Conservation (phyloP, 1,140 invertebrate genomes). For the Xylocopa sonorina region DNA sequence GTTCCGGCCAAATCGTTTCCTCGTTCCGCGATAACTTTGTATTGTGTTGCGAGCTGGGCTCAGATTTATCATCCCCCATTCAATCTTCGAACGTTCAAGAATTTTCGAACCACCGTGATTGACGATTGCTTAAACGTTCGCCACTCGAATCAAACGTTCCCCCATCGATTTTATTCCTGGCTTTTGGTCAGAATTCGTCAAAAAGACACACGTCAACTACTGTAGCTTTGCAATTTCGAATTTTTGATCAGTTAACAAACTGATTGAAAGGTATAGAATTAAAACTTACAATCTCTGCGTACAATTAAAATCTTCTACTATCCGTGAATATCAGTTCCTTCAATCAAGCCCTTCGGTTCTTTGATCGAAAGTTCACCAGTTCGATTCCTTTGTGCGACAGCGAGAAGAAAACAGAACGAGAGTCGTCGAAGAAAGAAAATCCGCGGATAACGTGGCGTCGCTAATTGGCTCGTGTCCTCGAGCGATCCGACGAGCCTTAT, state of each 20-base stretch:
- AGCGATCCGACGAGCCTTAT: not conserved
- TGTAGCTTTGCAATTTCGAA: no score
- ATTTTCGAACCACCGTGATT: not conserved
- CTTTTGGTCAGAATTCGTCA: no score
- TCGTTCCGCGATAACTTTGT: not conserved
- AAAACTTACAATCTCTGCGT: no score
- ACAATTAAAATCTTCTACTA: no score
- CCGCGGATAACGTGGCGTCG: not conserved
- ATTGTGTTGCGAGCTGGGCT: not conserved
- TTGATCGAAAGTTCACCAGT: not conserved
- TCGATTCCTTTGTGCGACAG: not conserved
- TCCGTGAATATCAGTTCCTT: not conserved
- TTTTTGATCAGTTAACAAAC: no score
- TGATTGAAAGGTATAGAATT: no score
- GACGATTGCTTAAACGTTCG: not conserved
- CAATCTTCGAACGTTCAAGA: not conserved
- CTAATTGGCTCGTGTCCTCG: not conserved
- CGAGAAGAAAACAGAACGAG: not conserved
- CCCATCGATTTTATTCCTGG: not conserved
- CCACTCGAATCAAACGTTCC: not conserved
- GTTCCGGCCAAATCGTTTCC: not conserved
- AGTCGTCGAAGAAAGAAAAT: not conserved
- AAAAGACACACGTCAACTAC: no score
- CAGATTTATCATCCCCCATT: slow-evolving; percentile 11
- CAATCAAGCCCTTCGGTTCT: not conserved